Conservation (phyloP, 2,113 vertebrate genomes). For the Phoenicopterus ruber region DNA sequence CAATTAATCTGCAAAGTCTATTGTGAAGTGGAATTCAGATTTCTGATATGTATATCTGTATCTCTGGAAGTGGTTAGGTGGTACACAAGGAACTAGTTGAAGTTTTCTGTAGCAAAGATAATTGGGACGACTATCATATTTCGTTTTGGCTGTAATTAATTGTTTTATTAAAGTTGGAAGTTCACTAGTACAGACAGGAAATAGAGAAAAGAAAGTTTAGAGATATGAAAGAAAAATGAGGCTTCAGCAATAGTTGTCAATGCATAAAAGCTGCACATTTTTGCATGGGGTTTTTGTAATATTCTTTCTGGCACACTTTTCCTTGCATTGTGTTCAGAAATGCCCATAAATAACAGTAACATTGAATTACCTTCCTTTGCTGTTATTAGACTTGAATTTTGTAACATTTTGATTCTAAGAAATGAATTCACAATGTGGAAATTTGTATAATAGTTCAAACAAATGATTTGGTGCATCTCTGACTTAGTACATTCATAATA, state of each 20-base stretch:
- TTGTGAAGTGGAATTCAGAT: background rate
- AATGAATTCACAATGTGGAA: background rate
- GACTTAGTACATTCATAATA: background rate
- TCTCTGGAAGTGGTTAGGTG: background rate
- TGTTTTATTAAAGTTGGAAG: background rate
- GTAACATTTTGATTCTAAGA: background rate
- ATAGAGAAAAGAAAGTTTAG: background rate
- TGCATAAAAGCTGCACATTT: background rate
- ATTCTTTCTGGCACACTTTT: background rate
- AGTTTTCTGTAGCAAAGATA: background rate
- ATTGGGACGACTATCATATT: background rate
- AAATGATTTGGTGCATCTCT: background rate
- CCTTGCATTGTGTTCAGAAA: background rate
- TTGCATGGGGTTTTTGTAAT: background rate
- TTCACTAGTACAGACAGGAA: background rate
- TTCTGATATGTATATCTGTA: background rate
- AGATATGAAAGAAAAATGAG: background rate
- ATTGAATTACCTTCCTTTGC: background rate
- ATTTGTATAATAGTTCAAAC: background rate
- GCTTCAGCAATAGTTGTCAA: background rate
- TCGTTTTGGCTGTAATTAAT: background rate
- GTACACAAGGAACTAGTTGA: background rate
- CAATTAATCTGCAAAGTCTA: background rate
- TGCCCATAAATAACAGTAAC: background rate
- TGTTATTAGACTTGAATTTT: background rate